A percentile compares a stretch with the other conserved stretches of the same genome.
Conservation (phyloP, 1,140 invertebrate species). For the Tetramorium simillimum region DNA sequence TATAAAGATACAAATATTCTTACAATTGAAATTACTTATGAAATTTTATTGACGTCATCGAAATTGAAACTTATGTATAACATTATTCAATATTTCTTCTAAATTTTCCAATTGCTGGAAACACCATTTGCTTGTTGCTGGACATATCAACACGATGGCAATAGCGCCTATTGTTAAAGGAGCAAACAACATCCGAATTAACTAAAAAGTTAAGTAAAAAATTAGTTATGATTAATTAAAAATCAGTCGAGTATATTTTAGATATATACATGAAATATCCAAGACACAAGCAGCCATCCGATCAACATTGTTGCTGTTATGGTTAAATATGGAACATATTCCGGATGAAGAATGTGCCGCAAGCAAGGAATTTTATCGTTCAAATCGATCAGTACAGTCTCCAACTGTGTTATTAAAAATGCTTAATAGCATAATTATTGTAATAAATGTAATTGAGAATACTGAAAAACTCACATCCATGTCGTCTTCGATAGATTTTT, state of each 20-base stretch:
- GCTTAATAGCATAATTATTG: neutral
- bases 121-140: conserved; percentile 30
- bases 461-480: conserved; percentile 31
- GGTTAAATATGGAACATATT: conserved; percentile 36
- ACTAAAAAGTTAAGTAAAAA: conserved; percentile 1
- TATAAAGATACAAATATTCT: neutral
- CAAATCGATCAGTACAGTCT: neutral
- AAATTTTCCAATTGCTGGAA: conserved; percentile 47
- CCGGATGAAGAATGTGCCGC: conserved; percentile 1
- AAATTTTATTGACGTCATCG: neutral
- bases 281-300: conserved; percentile 36
- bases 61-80: conserved; percentile 10
- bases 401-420: conserved; percentile 21
- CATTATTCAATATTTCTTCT: conserved; percentile 24
- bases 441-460: neutral
- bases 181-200: conserved; percentile 25
- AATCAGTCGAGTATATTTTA: neutral
- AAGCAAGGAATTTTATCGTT: conserved; percentile 7
- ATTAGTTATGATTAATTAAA: conserved; percentile 15
- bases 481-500: conserved; percentile 4
- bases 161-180: conserved; percentile 18
- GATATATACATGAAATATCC: conserved; percentile 36
- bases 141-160: conserved; percentile 1
- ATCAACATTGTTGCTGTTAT: conserved; percentile 5
- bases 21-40: neutral